Percentiles rank a stretch among this genome's conserved stretches.
phyloP scores from a whole-genome alignment of 2,113 vertebrate genomes.

The Misgurnus anguillicaudatus region DNA sequence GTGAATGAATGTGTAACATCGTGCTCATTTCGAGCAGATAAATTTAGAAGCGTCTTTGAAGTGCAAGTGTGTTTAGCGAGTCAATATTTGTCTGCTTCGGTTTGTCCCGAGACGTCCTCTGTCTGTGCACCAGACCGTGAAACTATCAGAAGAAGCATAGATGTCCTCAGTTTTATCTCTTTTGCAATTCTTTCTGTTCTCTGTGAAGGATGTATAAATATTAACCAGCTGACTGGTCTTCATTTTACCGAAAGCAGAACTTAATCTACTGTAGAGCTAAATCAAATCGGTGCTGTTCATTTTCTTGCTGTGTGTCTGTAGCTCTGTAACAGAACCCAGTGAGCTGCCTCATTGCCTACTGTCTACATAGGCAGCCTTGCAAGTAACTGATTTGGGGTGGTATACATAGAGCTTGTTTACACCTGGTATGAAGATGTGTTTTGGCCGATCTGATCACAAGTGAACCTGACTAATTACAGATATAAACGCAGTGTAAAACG shows the following conservation, averaged over 20 bases:
- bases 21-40: conserved; percentile 67
- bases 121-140: conserved; percentile 72
- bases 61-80: conserved; percentile 63
- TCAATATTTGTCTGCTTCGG: conserved; percentile 78
- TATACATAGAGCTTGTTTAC: no score
- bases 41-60: conserved; percentile 60
- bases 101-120: conserved; percentile 71
- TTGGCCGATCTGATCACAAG: no score
- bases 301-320: not conserved
- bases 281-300: conserved; percentile 1
- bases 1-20: conserved; percentile 65
- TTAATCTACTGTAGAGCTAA: conserved; percentile 59
- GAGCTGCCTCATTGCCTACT: no score
- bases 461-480: no score
- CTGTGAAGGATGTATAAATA: conserved; percentile 69
- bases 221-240: conserved; percentile 61
- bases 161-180: conserved; percentile 70
- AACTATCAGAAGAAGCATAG: conserved; percentile 75
- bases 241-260: conserved; percentile 54
- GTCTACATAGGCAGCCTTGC: no score
- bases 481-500: no score
- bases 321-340: no score
- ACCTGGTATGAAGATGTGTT: no score
- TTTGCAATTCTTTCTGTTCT: conserved; percentile 63
- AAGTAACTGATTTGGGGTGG: no score